Conservation (phyloP, 2,888 invertebrate species). For the Drosophila nigricruria region DNA sequence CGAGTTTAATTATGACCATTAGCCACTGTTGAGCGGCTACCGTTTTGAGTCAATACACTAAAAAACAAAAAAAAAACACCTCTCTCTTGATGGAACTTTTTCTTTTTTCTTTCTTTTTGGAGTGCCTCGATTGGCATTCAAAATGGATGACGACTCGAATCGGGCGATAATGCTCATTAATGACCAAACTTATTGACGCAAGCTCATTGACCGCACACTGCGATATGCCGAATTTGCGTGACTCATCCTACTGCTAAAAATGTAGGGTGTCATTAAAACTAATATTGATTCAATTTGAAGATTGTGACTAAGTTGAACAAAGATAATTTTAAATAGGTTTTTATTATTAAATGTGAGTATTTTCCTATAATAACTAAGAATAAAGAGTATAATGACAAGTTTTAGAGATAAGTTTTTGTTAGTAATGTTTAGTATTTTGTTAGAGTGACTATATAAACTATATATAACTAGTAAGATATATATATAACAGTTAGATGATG, state of each 20-base stretch:
- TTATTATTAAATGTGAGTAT: constrained; percentile 4
- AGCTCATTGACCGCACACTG: constrained; percentile 63
- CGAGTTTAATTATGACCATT: constrained; percentile 80
- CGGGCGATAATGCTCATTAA: constrained; percentile 50
- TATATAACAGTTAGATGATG: no score
- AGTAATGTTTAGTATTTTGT: neutral
- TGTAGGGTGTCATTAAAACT: constrained; percentile 9
- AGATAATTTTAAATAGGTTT: constrained; percentile 6
- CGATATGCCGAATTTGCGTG: constrained; percentile 45
- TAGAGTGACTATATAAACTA: neutral
- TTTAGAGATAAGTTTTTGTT: neutral
- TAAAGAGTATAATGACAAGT: neutral
- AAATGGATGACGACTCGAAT: constrained; percentile 19
- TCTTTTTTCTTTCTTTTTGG: constrained; percentile 17
- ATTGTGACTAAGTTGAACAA: constrained; percentile 2
- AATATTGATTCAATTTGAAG: constrained; percentile 2
- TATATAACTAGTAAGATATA: no score
- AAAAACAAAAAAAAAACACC: neutral
- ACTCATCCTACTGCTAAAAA: constrained; percentile 16
- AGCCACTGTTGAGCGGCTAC: constrained; percentile 83
- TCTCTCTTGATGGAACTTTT: constrained; percentile 22
- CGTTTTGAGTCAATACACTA: constrained; percentile 73
- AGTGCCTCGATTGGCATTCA: constrained; percentile 18
- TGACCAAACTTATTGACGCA: constrained; percentile 65
- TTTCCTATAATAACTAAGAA: neutral